These are phyloP conservation scores for Ailuropoda melanoleuca DNA, from an alignment of 2,113 vertebrate species.

Conservation along the genomic window DNA sequence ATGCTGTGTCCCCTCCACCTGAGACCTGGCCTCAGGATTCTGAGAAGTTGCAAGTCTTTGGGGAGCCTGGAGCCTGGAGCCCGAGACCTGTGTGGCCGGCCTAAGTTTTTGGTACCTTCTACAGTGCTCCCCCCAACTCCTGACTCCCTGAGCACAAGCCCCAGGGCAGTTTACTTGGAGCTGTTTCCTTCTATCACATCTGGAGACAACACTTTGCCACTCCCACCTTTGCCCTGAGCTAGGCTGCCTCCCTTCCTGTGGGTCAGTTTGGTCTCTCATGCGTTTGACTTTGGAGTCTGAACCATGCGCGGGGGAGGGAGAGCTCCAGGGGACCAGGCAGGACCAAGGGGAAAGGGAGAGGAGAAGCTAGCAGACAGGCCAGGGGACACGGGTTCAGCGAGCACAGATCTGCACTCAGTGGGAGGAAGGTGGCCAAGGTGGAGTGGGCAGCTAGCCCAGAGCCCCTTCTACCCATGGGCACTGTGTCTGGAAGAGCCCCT, in stretches of 20 bases:
- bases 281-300: background rate
- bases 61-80: background rate
- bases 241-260: background rate
- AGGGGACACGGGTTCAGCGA: too few relatives aligned
- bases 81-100: accelerated
- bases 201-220: background rate
- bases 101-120: background rate
- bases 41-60: background rate
- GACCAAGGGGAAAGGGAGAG: background rate
- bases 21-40: background rate
- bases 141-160: background rate
- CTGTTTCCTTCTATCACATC: background rate
- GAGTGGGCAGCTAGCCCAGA: accelerated
- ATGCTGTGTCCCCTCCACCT: accelerated
- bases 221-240: background rate
- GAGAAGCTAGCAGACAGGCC: background rate
- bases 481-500: background rate
- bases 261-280: background rate
- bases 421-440: accelerated
- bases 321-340: background rate
- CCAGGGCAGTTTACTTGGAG: too few relatives aligned
- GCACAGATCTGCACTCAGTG: background rate
- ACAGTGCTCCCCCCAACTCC: background rate
- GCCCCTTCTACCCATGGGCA: background rate
- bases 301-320: background rate